Evolutionary conservation across 2,113 vertebrate genomes (phyloP).

Genomic region (Nasalis larvatus): DNA sequence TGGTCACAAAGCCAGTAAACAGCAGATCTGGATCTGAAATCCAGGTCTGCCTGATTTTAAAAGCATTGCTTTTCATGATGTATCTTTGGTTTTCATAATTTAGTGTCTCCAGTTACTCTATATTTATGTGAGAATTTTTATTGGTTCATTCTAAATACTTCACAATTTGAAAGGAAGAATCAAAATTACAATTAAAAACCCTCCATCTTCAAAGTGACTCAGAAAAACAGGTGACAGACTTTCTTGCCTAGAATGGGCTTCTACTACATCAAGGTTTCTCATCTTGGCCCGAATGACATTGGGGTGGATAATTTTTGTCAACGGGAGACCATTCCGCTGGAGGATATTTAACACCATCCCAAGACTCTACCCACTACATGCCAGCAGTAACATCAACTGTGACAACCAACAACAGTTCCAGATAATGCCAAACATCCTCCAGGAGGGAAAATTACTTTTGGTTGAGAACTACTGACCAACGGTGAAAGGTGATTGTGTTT

Average conservation of each 20-base stretch:
- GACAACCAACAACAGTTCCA: background rate
- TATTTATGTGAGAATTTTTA: background rate
- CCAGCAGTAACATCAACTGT: background rate
- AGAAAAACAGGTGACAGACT: background rate
- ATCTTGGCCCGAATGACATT: background rate
- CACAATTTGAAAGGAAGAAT: background rate
- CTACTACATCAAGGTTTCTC: background rate
- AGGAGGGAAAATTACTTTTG: background rate
- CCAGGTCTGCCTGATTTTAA: background rate
- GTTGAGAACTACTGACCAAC: background rate
- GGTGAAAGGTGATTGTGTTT: background rate
- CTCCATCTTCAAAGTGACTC: background rate
- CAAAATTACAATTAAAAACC: background rate
- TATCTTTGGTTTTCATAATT: background rate
- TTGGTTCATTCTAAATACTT: background rate
- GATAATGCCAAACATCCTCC: background rate
- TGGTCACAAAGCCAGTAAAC: background rate
- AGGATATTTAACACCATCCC: background rate
- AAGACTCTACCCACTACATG: background rate
- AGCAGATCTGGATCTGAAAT: background rate
- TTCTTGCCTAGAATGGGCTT: accelerated
- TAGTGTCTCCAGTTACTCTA: background rate
- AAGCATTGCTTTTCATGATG: background rate
- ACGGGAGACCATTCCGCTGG: background rate
- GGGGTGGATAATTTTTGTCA: background rate